Evolutionary conservation across 2,888 invertebrate genomes (phyloP), one percentile per base, ranked within the genome.

Genomic region (Myathropa florea): DNA sequence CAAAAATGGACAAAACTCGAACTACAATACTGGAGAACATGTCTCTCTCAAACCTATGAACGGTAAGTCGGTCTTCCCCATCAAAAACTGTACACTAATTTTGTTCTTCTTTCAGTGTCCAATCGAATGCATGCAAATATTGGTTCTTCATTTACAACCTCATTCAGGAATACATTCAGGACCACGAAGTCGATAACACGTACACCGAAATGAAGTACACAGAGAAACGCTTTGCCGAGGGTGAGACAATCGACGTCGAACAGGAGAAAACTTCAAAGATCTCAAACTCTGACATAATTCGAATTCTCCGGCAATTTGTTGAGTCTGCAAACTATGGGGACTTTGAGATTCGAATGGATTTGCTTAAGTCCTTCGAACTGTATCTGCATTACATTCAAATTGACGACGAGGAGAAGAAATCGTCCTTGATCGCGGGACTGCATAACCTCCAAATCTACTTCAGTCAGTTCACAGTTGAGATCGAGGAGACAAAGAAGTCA

Each of bases 1-100:
- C 95, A 98, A 63, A 94, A 95, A 67, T 99, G 98, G 98, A 95
- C 99, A 79, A 97, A 97, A 91, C 92, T 98, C 28, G 99, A 99
- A 91, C 94, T 99, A 89, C 94, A 95, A 78, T 95, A 96, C 90
- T 99, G 98, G 98, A 96, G 96, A 89, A 95, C 96, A 89, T 96
- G 97, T 79, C 93, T 98, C 4, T 95, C 96, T 84, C 94, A 95
- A 82, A 94, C 96, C 21, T 94, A 94, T 79, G 93, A 95, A 67
- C 95, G 94, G 95, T 95, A 90, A 87, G 88, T 87, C 14, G 21
- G 1, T 24, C 23, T 3, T 33, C 2, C 10, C 26, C 57, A 61
- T 3, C 18, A 64, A 61, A 7, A 80, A 10, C 55, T n/a, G 0
- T 1, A 30, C 64, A 76, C 10, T 63, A 24, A 65, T 75, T 71